Base-by-base conservation (phyloP, 2,797 vertebrate species). In the Crax fasciolata region DNA sequence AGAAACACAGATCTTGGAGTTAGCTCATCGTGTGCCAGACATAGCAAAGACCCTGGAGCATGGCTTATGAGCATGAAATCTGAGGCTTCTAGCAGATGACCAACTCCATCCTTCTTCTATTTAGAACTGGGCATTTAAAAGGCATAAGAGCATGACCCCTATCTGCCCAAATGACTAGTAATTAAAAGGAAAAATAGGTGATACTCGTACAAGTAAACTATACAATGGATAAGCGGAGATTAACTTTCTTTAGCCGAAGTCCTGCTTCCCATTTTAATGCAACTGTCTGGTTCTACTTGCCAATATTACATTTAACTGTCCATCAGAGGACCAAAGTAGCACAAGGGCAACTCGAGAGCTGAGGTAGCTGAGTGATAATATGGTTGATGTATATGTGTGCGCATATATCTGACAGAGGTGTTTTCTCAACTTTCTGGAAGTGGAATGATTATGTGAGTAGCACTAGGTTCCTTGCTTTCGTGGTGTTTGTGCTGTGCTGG, bases 271-370 rank as follows among this genome's bases (percentile, higher is more conserved):
- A 58, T 3, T 81, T 93, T 38, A 52, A 30, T 91, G 4, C 43
- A 73, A 35, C 13, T 44, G 4, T 67, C 62, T 76, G 58, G 10
- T 16, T 87, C 24, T 8, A 30, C 44, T 21, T 87, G 49, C 13
- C 80, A 72, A 7, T 10, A 3, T 61, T 83, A 5, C 1, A 16
- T 49, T 87, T 80, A 32, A 65, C 27, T 80, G 20, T 41, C 52
- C 15, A 46, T 75, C 2, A 8, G 16, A 30, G 6, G 19, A 43
- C 32, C 9, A 11, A n/a, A 78, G 23, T 19, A 7, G 5, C 1
- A 2, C 25, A 13, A 20, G 43, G 17, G 9, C 23, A 68, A 0
- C 3, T 39, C 5, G 1, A 71, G 39, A n/a, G 8, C 71, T 11
- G 10, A 46, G 19, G 15, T 61, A 46, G 20, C 46, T 72, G 48